Conservation (phyloP, 2,797 vertebrate genomes). For the Nyctibius grandis region DNA sequence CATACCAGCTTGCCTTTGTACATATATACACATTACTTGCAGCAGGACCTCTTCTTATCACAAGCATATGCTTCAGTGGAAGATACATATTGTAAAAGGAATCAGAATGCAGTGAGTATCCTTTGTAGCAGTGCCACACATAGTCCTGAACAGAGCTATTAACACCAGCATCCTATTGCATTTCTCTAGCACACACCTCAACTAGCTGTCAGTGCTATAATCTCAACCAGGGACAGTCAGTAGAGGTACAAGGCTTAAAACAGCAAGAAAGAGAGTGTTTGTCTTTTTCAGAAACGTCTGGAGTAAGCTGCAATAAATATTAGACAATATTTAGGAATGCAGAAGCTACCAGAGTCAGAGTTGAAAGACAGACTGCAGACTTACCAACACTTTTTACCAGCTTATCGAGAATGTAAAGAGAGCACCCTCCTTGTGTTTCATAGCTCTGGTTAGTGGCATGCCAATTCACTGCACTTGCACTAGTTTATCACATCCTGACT, state of each 20-base stretch:
- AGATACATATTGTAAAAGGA: not conserved
- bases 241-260: not conserved
- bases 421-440: not conserved
- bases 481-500: not conserved
- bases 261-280: not conserved
- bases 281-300: not conserved
- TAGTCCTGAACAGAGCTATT: not conserved
- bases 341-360: not conserved
- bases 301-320: not conserved
- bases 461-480: not conserved
- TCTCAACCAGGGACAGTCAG: not conserved
- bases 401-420: not conserved
- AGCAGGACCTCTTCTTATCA: not conserved
- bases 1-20: not conserved
- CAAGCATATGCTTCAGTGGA: not conserved
- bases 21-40: not conserved
- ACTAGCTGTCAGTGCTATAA: not conserved
- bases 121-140: not conserved
- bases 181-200: not conserved
- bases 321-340: not conserved
- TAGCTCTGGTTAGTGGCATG: not conserved
- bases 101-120: not conserved
- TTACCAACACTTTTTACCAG: not conserved
- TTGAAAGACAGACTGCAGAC: not conserved
- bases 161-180: not conserved